phyloP scores from a whole-genome alignment of 2,888 invertebrate species.

The Harpagoxenus sublaevis region DNA sequence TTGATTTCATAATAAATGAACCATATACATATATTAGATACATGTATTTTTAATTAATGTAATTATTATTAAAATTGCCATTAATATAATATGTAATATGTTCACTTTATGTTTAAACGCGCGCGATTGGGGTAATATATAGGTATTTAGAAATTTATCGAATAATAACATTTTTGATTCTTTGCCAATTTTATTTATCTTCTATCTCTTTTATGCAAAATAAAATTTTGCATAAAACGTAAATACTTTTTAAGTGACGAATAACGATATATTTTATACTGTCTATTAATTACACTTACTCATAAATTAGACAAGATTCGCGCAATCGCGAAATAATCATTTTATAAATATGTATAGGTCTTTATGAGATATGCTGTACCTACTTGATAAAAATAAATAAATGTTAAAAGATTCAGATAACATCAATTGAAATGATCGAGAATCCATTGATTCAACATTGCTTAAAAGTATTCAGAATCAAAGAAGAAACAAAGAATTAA shows the following conservation, averaged over 20 bases:
- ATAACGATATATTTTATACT: background rate
- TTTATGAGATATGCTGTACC: background rate
- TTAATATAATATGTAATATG: background rate
- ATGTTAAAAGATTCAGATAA: background rate
- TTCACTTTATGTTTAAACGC: background rate
- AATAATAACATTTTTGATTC: background rate
- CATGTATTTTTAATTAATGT: background rate
- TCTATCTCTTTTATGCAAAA: background rate
- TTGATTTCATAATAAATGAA: background rate
- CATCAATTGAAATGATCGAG: background rate
- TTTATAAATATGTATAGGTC: slow-evolving; percentile 5
- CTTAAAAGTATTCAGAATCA: background rate
- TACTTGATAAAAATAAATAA: background rate
- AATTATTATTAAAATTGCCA: background rate
- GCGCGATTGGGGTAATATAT: background rate
- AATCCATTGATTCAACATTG: background rate
- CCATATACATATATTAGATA: background rate
- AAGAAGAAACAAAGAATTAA: background rate
- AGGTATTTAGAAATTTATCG: background rate
- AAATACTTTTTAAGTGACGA: background rate
- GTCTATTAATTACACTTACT: slow-evolving; percentile 7
- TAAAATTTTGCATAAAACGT: background rate
- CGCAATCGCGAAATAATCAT: background rate
- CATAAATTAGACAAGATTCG: slow-evolving; percentile 1
- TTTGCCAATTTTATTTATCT: background rate